These are phyloP conservation scores for Diorhabda carinulata DNA, from an alignment of 1,140 invertebrate species.

Conservation along the genomic window DNA sequence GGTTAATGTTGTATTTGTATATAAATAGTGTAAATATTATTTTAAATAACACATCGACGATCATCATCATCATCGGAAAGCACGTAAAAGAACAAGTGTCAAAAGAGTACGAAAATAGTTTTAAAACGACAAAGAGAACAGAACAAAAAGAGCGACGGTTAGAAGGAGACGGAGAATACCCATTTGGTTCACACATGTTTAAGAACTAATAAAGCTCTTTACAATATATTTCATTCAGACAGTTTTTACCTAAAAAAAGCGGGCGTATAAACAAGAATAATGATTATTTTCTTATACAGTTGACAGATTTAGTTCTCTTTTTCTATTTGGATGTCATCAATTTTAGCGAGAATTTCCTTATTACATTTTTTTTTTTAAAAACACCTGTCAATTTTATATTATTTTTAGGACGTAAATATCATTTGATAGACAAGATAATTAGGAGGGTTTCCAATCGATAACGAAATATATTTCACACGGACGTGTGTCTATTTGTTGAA, in stretches of 20 bases:
- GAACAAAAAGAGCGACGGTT: background rate
- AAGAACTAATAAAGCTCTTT: constrained; percentile 16
- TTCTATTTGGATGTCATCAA: constrained; percentile 18
- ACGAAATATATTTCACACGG: constrained; percentile 14
- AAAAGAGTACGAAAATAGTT: constrained; percentile 5
- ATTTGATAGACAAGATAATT: background rate
- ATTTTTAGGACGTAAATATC: too few relatives aligned
- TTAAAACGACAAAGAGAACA: constrained; percentile 6
- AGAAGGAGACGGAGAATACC: constrained; percentile 17
- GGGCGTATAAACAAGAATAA: constrained; percentile 18
- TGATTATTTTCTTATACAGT: constrained; percentile 14
- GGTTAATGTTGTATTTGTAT: too few relatives aligned
- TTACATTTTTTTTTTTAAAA: constrained; percentile 13
- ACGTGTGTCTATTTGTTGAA: constrained; percentile 13
- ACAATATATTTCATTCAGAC: constrained; percentile 19
- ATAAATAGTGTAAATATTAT: constrained; percentile 17
- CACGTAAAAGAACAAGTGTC: constrained; percentile 18
- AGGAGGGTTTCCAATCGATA: background rate
- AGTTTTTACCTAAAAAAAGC: constrained; percentile 14
- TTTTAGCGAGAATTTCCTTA: constrained; percentile 12
- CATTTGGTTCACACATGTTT: constrained; percentile 20
- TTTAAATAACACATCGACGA: constrained; percentile 15
- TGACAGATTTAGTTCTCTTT: constrained; percentile 18
- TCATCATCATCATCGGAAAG: background rate
- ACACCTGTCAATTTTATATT: constrained; percentile 8